A percentile compares a stretch with the other conserved stretches of the same genome.
phyloP scores from a whole-genome alignment of 2,888 invertebrate genomes.

The Polydrusus pterygomalis region DNA sequence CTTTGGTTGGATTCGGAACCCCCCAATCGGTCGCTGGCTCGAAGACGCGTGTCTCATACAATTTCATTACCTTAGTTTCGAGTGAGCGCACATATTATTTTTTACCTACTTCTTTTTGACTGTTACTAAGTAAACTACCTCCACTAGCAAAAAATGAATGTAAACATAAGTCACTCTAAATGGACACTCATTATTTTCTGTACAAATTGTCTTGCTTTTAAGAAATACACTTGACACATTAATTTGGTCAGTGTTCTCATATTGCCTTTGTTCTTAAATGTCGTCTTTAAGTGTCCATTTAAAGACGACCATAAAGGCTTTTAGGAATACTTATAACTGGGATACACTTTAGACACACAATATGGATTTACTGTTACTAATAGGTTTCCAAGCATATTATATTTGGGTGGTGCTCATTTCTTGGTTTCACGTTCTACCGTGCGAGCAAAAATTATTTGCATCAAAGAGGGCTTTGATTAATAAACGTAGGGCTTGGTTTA shows the following conservation, averaged over 20 bases:
- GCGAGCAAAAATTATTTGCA: too few species aligned
- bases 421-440: too few species aligned
- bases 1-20: too few species aligned
- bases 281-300: slow-evolving; percentile 35
- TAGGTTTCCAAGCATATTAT: too few species aligned
- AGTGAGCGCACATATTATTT: too few species aligned
- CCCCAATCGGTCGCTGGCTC: too few species aligned
- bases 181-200: slow-evolving; percentile 15
- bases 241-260: slow-evolving; percentile 33
- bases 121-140: neutral
- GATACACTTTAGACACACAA: neutral
- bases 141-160: neutral
- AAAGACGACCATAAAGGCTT: slow-evolving; percentile 39
- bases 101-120: neutral
- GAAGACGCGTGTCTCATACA: too few species aligned
- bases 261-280: slow-evolving; percentile 38
- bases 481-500: too few species aligned
- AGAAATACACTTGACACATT: slow-evolving; percentile 30
- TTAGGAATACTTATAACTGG: slow-evolving; percentile 33
- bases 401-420: too few species aligned
- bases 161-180: slow-evolving; percentile 28
- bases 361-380: too few species aligned
- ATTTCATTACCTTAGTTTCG: too few species aligned
- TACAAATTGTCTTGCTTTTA: slow-evolving; percentile 25
- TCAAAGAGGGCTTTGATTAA: too few species aligned